phyloP scores from a whole-genome alignment of 2,888 invertebrate genomes.

The Myopa testacea region DNA sequence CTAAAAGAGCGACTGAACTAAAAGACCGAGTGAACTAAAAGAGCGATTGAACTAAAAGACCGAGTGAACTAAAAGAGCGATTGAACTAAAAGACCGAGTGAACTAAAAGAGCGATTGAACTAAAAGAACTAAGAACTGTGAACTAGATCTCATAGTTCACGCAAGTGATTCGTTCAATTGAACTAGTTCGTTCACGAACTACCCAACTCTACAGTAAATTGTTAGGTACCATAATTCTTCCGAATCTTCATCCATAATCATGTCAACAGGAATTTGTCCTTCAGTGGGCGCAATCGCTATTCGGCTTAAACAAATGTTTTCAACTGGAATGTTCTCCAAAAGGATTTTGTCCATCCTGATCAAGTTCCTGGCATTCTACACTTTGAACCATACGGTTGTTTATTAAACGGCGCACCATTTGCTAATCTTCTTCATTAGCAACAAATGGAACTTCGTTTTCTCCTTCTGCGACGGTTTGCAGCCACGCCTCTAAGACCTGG shows the following conservation, averaged over 20 bases:
- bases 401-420: neutral
- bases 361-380: neutral
- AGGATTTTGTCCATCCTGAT: slow-evolving; percentile 42
- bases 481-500: too few species aligned
- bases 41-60: too few species aligned
- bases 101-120: too few species aligned
- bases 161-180: too few species aligned
- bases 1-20: too few species aligned
- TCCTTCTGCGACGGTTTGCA: too few species aligned
- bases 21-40: too few species aligned
- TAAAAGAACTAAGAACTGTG: too few species aligned
- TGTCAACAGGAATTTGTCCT: slow-evolving; percentile 16
- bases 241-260: neutral
- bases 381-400: neutral
- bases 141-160: too few species aligned
- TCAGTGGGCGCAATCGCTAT: slow-evolving; percentile 44
- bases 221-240: neutral
- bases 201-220: neutral
- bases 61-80: too few species aligned
- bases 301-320: slow-evolving; percentile 33
- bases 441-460: slow-evolving; percentile 38
- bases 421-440: slow-evolving; percentile 28
- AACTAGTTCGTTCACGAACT: too few species aligned
- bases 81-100: neutral
- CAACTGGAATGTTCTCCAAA: slow-evolving; percentile 40